phyloP scores from a whole-genome alignment of 2,113 vertebrate species.

The Fukomys damarensis region DNA sequence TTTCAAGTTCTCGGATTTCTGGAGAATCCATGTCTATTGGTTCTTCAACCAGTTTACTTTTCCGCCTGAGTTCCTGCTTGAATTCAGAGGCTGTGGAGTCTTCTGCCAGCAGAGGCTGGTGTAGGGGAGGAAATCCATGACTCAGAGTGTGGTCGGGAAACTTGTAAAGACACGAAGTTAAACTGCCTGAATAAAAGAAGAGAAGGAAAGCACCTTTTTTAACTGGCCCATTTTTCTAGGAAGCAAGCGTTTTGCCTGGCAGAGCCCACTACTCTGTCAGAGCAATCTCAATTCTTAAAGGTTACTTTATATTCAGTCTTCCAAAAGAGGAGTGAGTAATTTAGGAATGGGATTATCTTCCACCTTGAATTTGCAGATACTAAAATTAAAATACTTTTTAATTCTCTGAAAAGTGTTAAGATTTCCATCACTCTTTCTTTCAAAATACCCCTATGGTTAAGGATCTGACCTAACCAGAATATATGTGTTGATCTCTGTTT shows the following conservation, averaged over 20 bases:
- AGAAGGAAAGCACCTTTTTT: background rate
- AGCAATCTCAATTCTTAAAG: background rate
- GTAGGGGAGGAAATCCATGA: constrained; percentile 92
- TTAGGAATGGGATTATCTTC: background rate
- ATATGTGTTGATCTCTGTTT: background rate
- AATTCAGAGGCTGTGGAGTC: constrained; percentile 89
- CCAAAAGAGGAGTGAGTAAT: background rate
- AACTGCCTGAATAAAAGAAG: constrained; percentile 87
- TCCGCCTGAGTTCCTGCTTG: constrained; percentile 94
- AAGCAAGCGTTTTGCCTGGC: background rate
- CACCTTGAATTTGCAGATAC: background rate
- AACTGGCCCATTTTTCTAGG: background rate
- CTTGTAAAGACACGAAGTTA: constrained; percentile 96
- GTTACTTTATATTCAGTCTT: background rate
- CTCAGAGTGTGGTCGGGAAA: constrained; percentile 95
- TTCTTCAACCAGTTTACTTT: constrained; percentile 91
- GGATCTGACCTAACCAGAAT: background rate
- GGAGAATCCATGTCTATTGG: constrained; percentile 95
- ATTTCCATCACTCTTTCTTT: background rate
- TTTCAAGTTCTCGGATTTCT: constrained; percentile 97
- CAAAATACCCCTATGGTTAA: background rate
- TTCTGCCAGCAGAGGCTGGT: constrained; percentile 92
- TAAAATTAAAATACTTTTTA: background rate
- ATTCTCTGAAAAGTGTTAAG: background rate
- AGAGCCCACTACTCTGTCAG: background rate